These are phyloP conservation scores for Mesoclemmys tuberculata DNA, from an alignment of 2,113 vertebrate species.

Conservation along the genomic window DNA sequence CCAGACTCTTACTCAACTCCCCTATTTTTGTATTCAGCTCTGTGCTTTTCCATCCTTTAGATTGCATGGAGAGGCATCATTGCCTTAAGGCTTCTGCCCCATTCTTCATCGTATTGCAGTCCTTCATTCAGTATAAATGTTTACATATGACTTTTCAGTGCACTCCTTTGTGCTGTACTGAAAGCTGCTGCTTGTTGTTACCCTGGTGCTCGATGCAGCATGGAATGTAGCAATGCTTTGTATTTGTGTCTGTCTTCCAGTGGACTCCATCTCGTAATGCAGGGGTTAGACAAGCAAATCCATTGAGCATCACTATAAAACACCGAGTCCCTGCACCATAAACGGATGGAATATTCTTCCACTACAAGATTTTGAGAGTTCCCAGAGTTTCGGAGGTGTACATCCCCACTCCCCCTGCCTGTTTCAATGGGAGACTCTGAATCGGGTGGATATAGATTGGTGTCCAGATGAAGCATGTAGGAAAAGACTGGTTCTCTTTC, in stretches of 20 bases:
- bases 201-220: not conserved
- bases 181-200: not conserved
- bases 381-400: not conserved
- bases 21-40: not conserved
- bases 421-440: not conserved
- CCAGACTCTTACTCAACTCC: not conserved
- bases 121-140: not conserved
- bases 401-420: rapidly evolving
- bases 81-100: not conserved
- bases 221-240: rapidly evolving
- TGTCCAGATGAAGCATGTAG: not conserved
- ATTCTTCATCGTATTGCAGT: rapidly evolving
- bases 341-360: not conserved
- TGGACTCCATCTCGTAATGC: not conserved
- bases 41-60: not conserved
- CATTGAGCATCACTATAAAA: not conserved
- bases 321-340: not conserved
- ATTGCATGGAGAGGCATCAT: rapidly evolving
- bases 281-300: not conserved
- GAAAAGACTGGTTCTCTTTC: not conserved
- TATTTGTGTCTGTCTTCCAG: not conserved
- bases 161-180: not conserved
- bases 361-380: not conserved
- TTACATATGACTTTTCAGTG: not conserved
- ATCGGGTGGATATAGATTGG: not conserved